These are phyloP conservation scores for Lepidurus arcticus DNA, from an alignment of 1,140 invertebrate genomes.

Conservation along the genomic window DNA sequence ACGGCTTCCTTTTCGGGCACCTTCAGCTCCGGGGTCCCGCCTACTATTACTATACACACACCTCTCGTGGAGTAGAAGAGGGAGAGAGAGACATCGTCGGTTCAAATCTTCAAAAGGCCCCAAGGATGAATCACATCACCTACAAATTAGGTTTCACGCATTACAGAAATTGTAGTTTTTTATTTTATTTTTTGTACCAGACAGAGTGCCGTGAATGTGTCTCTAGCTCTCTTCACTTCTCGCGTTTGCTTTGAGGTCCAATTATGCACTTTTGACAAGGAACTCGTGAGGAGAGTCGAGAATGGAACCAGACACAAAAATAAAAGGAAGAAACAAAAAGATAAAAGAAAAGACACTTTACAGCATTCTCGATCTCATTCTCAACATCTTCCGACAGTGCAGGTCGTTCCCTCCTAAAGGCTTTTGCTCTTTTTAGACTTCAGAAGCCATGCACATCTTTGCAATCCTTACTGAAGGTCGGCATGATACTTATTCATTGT, in stretches of 20 bases:
- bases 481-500: too few species aligned
- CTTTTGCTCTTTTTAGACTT: too few species aligned
- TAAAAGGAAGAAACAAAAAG: not conserved
- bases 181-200: not conserved
- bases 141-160: constrained; percentile 15
- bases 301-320: not conserved
- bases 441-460: too few species aligned
- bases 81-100: not conserved
- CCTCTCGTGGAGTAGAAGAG: not conserved
- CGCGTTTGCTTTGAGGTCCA: not conserved
- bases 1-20: not conserved
- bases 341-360: not conserved
- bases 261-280: constrained; percentile 19
- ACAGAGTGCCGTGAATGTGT: not conserved
- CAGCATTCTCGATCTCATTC: not conserved
- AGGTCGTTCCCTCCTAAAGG: too few species aligned
- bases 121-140: constrained; percentile 21
- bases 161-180: not conserved
- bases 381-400: too few species aligned
- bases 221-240: not conserved
- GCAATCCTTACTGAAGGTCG: too few species aligned
- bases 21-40: too few species aligned
- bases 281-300: not conserved
- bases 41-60: too few species aligned
- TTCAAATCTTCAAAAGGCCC: constrained; percentile 19